Base-by-base conservation (phyloP, 2,888 invertebrate species). In the Quadroppia sp. region DNA sequence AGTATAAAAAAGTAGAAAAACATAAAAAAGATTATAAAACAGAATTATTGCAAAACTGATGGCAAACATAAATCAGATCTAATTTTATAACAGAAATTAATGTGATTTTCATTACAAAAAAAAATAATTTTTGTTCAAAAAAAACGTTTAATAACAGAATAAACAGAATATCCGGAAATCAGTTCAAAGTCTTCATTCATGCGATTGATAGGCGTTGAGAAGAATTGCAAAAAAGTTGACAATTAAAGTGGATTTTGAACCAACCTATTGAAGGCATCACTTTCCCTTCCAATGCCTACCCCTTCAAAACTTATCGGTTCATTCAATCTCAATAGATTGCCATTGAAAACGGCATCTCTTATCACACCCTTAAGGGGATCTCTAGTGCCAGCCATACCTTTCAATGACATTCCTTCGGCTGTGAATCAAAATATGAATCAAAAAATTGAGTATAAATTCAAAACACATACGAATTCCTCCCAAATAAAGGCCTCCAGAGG, bases 341-440 rank as follows among this genome's bases (percentile, higher is more conserved):
- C 79, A 79, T 86, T 86, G 76, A 93, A 88, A 72, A 92, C 89
- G 25, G 92, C 86, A 82, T 94, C 92, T 74, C 89, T 89, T 7
- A 95, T 86, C 4, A 92, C 90, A 2, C 95, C 95, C 59, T 87
- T 86, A 64, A 93, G 85, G 4, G 88, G 87, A 17, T 84, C 81
- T 36, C 83, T 84, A 0, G 87, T 86, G 0, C 86, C 85, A 1
- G 86, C 84, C 79, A 75, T 75, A 36, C 74, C 74, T 40, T 87
- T 83, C n/a, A 85, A 40, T n/a, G 72, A 23, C 72, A 75, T 67
- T 85, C 83, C 72, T 84, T 82, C 1, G 77, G 77, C 69, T 69
- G 25, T 69, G 25, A 42, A 45, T 30, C 28, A 30, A 28, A 59
- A 17, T 7, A 36, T 36, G 9, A 36, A 36, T 72, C 32, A 45